Percentiles rank a stretch among this genome's conserved stretches.
Evolutionary conservation across 2,888 invertebrate species (phyloP).

Genomic region (Noctua janthe): DNA sequence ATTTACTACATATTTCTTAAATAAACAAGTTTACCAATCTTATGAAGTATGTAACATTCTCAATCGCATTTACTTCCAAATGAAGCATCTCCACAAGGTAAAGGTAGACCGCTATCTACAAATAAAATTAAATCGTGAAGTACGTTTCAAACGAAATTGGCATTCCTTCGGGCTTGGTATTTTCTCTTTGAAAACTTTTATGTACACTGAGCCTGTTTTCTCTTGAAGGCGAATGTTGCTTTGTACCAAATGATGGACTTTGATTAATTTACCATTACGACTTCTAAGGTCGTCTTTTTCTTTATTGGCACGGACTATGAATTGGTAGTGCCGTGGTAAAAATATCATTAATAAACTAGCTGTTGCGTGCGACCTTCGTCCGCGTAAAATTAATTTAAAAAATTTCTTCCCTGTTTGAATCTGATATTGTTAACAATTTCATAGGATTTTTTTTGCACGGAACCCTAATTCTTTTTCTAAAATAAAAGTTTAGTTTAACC

Average conservation of each 20-base stretch:
- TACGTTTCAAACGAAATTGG: constrained; percentile 76
- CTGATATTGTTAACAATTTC: no score
- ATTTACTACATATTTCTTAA: constrained; percentile 5
- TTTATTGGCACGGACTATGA: background rate
- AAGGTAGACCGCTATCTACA: constrained; percentile 61
- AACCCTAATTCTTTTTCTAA: no score
- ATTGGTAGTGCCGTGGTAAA: background rate
- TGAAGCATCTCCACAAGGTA: constrained; percentile 54
- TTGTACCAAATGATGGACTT: constrained; percentile 65
- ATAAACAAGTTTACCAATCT: constrained; percentile 19
- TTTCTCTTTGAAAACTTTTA: constrained; percentile 74
- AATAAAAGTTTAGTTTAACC: no score
- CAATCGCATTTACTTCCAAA: constrained; percentile 55
- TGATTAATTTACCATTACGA: constrained; percentile 59
- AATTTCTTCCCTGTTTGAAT: no score
- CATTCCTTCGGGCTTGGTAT: constrained; percentile 72
- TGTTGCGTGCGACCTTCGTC: no score
- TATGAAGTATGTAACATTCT: constrained; percentile 40
- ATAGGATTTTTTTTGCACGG: no score
- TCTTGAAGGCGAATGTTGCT: constrained; percentile 61
- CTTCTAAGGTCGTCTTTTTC: constrained; percentile 20
- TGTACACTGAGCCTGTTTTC: constrained; percentile 70
- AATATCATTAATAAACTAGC: background rate
- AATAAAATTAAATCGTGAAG: constrained; percentile 71
- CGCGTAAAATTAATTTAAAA: no score